phyloP scores from a whole-genome alignment of 2,888 invertebrate genomes.

The Drosophila neotestacea region DNA sequence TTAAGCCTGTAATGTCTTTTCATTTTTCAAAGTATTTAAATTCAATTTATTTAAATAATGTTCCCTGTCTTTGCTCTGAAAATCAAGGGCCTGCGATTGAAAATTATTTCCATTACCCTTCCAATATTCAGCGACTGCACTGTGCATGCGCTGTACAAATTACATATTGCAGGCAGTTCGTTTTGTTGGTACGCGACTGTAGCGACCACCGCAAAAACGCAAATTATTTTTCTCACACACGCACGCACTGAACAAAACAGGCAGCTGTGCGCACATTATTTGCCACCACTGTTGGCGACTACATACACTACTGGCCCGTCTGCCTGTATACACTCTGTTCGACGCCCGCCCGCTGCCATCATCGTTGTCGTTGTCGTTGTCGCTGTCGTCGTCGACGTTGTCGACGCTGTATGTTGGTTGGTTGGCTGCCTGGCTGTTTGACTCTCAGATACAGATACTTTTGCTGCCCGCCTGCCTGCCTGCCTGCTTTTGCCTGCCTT shows the following conservation, averaged over 20 bases:
- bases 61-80: no score
- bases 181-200: slow-evolving; percentile 55
- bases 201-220: slow-evolving; percentile 55
- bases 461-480: slow-evolving; percentile 47
- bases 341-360: slow-evolving; percentile 37
- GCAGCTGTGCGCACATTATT: slow-evolving; percentile 54
- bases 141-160: slow-evolving; percentile 73
- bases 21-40: not conserved
- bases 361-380: slow-evolving; percentile 26
- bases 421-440: slow-evolving; percentile 58
- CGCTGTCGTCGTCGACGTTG: slow-evolving; percentile 31
- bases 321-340: slow-evolving; percentile 45
- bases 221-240: slow-evolving; percentile 56
- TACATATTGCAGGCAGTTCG: slow-evolving; percentile 9
- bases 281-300: slow-evolving; percentile 69
- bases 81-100: not conserved
- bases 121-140: slow-evolving; percentile 68
- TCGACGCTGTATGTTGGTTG: slow-evolving; percentile 55
- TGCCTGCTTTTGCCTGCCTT: slow-evolving; percentile 44
- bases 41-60: not conserved
- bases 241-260: slow-evolving; percentile 35
- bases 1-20: no score
- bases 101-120: slow-evolving; percentile 12
- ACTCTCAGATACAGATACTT: slow-evolving; percentile 79
- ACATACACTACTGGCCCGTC: slow-evolving; percentile 47